Base-by-base conservation (phyloP, 2,113 vertebrate species). In the Xiphias gladius region DNA sequence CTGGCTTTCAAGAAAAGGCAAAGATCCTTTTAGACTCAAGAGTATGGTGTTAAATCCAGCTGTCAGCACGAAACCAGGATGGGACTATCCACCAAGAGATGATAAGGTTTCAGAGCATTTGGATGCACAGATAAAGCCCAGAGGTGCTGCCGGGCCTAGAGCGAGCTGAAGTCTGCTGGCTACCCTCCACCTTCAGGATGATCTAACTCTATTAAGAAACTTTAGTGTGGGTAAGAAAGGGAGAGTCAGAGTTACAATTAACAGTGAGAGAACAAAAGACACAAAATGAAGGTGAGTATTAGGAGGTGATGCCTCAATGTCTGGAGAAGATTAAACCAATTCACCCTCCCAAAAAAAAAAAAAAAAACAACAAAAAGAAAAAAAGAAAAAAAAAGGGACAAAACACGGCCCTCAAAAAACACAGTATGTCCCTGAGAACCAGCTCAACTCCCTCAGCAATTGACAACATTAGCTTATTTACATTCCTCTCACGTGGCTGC, bases 401-500 rank as follows among this genome's bases (percentile, higher is more conserved):
- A 88, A 71, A 73, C 41, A 35, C 62, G 84, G 80, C 70, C 73
- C 77, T 81, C 80, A 75, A 74, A 78, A 39, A 80, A 83, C 84
- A 81, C 63, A 72, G 24, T 7, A 85, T 77, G 86, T 91, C 89
- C 89, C 93, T 87, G 89, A 93, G 93, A 82, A 80, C 46, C 83
- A 77, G 84, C 73, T 83, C 71, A n/a, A 68, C 78, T 79, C 76
- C 65, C 80, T 68, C 74, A 61, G 37, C 62, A 72, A 50, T 52
- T 19, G 62, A 73, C 82, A 70, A 64, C 46, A 1, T 58, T 63
- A 88, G 67, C 46, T 65, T 76, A 76, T 73, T 64, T 57, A 76
- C 82, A 69, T 48, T 68, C 64, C 64, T 64, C 66, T 65, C 72
- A 64, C 70, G 76, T 61, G 74, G 82, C 79, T 72, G 72, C 71